phyloP scores from a whole-genome alignment of 1,140 invertebrate species.

The Yoshiicerus persimilis region DNA sequence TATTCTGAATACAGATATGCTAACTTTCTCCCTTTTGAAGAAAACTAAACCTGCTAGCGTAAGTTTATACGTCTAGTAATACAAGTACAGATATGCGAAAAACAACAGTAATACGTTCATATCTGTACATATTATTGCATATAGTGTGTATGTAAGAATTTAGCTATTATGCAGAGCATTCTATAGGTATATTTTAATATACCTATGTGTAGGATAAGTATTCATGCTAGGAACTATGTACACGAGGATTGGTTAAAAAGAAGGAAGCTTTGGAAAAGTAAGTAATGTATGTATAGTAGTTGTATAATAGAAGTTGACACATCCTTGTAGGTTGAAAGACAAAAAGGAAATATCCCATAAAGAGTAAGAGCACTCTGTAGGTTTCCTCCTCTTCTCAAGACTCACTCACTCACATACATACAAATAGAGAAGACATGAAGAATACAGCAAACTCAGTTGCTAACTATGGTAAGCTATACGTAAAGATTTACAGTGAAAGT shows the following conservation, averaged over 20 bases:
- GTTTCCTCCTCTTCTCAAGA: neutral
- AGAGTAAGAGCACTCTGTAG: constrained; percentile 12
- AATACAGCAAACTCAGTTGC: neutral
- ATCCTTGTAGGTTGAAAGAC: neutral
- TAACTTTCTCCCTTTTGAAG: neutral
- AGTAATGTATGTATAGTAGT: neutral
- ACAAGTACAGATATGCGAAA: no score
- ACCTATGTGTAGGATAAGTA: no score
- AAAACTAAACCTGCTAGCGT: neutral
- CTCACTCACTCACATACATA: neutral
- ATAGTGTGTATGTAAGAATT: no score
- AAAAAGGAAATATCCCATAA: constrained; percentile 28
- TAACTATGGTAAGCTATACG: constrained; percentile 2
- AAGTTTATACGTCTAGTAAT: neutral
- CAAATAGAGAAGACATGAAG: neutral
- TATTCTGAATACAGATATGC: neutral
- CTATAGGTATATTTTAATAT: no score
- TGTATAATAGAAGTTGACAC: constrained; percentile 24
- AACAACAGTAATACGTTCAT: no score
- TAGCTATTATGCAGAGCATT: no score
- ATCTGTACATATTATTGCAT: no score
- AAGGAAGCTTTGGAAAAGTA: no score
- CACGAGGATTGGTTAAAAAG: no score
- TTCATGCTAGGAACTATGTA: no score
- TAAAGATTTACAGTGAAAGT: neutral